Conservation (phyloP, 2,797 vertebrate genomes). For the Melanotaenia boesemani region DNA sequence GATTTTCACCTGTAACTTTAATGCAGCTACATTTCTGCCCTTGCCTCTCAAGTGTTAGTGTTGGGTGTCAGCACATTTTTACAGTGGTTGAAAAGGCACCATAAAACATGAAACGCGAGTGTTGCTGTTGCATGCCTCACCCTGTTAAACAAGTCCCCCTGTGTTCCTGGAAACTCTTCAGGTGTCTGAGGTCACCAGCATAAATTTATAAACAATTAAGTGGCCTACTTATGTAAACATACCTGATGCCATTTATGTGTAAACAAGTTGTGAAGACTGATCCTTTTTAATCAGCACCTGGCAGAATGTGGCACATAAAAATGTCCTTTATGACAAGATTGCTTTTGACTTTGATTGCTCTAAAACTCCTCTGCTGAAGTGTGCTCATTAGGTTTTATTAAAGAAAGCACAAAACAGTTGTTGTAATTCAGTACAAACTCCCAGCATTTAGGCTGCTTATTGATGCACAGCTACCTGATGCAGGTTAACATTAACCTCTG, state of each 20-base stretch:
- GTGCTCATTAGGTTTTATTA: conserved; percentile 30
- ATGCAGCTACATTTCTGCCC: conserved; percentile 57
- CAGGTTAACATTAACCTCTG: conserved; percentile 4
- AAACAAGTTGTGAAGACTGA: conserved; percentile 49
- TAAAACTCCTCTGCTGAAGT: conserved; percentile 25
- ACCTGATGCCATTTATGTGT: conserved; percentile 44
- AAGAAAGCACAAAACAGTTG: not conserved
- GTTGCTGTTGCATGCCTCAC: conserved; percentile 73
- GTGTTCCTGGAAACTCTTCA: conserved; percentile 63
- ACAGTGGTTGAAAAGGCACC: conserved; percentile 64
- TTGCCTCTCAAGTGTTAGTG: conserved; percentile 58
- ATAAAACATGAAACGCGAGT: conserved; percentile 64
- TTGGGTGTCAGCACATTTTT: conserved; percentile 60
- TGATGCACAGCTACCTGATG: conserved; percentile 13
- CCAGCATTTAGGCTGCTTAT: conserved; percentile 18
- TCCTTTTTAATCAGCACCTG: conserved; percentile 49
- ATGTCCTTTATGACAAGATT: conserved; percentile 42
- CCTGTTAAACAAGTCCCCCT: conserved; percentile 69
- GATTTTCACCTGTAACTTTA: conserved; percentile 72
- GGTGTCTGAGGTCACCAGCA: conserved; percentile 64
- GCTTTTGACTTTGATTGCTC: conserved; percentile 38
- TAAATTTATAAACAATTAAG: conserved; percentile 71
- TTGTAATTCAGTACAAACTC: conserved; percentile 9
- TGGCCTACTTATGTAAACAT: conserved; percentile 68
- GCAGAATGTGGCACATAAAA: conserved; percentile 46